Evolutionary conservation across 2,113 vertebrate species (phyloP).

Genomic region (Calyptommatus sinebrachiatus): DNA sequence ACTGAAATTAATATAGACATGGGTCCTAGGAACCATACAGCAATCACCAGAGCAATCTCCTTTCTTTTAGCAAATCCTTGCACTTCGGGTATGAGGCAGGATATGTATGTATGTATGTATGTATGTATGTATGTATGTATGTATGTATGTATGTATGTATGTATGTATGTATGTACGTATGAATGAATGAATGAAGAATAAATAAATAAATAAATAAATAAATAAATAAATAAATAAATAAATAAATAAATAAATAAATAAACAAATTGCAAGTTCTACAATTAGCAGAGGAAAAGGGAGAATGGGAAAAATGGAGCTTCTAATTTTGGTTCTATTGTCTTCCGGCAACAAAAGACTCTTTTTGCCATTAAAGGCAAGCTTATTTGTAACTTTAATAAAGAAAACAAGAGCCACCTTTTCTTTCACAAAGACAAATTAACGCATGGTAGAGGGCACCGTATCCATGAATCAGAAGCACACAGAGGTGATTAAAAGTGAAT

Average conservation of each 20-base stretch:
- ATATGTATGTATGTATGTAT: too few relatives aligned
- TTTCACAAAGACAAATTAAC: constrained; percentile 47
- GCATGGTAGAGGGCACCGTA: constrained; percentile 29
- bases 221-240: too few relatives aligned
- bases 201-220: too few relatives aligned
- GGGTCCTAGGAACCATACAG: not conserved
- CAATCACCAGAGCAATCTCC: not conserved
- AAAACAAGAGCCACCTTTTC: constrained; percentile 29
- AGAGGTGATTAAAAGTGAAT: constrained; percentile 33
- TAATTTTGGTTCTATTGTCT: constrained; percentile 43
- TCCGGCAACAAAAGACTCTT: constrained; percentile 30
- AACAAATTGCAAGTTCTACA: not conserved
- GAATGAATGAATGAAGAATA: too few relatives aligned
- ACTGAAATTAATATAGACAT: not conserved
- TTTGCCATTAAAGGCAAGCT: constrained; percentile 32
- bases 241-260: too few relatives aligned
- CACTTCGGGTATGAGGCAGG: too few relatives aligned
- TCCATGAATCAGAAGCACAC: constrained; percentile 22
- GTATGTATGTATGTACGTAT: too few relatives aligned
- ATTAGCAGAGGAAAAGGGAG: not conserved
- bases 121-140: too few relatives aligned
- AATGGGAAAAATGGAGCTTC: not conserved
- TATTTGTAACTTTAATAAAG: constrained; percentile 44
- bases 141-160: too few relatives aligned
- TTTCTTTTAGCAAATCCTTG: constrained; percentile 25